phyloP scores from a whole-genome alignment of 2,113 vertebrate genomes.

The Mungos mungo region DNA sequence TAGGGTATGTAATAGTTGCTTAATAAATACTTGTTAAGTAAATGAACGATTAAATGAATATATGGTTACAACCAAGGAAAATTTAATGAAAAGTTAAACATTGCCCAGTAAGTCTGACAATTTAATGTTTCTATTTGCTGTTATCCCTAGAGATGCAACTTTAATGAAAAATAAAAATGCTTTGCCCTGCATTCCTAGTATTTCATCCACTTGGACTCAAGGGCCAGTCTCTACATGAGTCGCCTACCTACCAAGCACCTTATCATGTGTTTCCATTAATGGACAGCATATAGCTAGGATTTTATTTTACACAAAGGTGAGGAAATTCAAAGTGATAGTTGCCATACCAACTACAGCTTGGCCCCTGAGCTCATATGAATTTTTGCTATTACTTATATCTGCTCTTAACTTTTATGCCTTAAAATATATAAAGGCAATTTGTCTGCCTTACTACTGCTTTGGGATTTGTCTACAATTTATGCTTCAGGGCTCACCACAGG shows the following conservation, averaged over 20 bases:
- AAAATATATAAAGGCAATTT: conserved; percentile 73
- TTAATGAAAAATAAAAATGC: not conserved
- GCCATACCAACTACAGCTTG: conserved; percentile 51
- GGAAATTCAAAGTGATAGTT: conserved; percentile 56
- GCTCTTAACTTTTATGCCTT: conserved; percentile 78
- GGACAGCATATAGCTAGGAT: conserved; percentile 52
- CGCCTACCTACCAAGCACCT: not conserved
- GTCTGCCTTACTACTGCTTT: conserved; percentile 29
- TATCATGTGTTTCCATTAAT: conserved; percentile 65
- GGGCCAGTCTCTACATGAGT: not conserved
- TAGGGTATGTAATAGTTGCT: not conserved
- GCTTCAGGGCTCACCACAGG: not conserved
- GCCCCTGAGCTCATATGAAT: conserved; percentile 72
- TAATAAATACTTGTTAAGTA: conserved; percentile 7
- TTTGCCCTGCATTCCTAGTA: not conserved
- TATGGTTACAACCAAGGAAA: not conserved
- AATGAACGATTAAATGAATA: not conserved
- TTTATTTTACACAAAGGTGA: conserved; percentile 67
- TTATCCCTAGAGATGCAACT: not conserved
- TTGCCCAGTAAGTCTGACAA: not conserved
- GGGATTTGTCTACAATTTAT: conserved; percentile 59
- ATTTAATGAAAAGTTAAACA: conserved; percentile 19
- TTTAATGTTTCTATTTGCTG: not conserved
- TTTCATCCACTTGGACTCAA: conserved; percentile 1
- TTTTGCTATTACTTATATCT: conserved; percentile 72